Conservation (phyloP, 2,797 vertebrate genomes). For the Macropus fuliginosus region DNA sequence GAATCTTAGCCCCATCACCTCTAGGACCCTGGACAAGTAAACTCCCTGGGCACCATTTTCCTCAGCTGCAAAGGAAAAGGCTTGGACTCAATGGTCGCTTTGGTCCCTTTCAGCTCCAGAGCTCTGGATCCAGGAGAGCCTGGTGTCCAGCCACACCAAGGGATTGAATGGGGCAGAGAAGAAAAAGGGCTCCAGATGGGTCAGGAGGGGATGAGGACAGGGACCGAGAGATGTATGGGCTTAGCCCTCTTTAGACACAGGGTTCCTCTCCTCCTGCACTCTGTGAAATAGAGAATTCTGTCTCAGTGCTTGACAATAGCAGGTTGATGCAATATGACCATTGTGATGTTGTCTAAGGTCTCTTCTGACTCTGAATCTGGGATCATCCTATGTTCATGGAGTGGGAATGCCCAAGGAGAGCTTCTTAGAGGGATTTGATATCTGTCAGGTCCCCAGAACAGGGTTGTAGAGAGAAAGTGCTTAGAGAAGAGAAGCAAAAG, state of each 20-base stretch:
- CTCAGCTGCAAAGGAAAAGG: not conserved
- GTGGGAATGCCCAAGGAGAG: not conserved
- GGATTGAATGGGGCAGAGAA: not conserved
- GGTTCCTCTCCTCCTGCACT: not conserved
- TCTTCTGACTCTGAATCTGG: not conserved
- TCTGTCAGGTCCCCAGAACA: too few relatives aligned
- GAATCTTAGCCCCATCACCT: not conserved
- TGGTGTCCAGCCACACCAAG: too few relatives aligned
- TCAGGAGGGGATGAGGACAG: not conserved
- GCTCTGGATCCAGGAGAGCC: not conserved
- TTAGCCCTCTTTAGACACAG: slow-evolving; percentile 32
- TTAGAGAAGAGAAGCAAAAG: not conserved
- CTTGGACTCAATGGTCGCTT: not conserved
- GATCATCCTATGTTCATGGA: not conserved
- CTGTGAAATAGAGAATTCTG: not conserved
- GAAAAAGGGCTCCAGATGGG: not conserved
- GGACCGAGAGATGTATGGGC: not conserved
- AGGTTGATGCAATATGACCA: not conserved
- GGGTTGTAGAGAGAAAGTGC: too few relatives aligned
- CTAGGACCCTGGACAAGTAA: not conserved
- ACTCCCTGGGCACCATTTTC: not conserved
- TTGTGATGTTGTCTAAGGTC: not conserved
- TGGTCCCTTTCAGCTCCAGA: not conserved
- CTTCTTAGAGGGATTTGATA: too few relatives aligned
- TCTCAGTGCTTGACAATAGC: not conserved